A percentile compares a stretch with the other conserved stretches of the same genome.
These are phyloP conservation scores for Phycodurus eques DNA, from an alignment of 2,113 vertebrate species.

Conservation along the genomic window DNA sequence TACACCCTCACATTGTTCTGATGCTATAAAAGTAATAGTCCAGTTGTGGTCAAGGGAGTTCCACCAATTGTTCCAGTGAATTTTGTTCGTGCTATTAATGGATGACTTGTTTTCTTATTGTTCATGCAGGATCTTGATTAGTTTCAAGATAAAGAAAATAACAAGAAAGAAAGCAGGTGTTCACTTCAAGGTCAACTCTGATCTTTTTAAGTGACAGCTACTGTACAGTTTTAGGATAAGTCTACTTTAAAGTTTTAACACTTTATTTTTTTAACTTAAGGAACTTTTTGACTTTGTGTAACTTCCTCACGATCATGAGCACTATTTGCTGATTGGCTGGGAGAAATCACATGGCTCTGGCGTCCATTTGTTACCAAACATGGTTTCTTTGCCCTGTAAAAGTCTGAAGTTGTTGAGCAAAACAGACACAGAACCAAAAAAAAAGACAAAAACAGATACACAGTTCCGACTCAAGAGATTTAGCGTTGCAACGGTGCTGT, in stretches of 20 bases:
- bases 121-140: constrained; percentile 16
- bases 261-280: background rate
- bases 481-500: background rate
- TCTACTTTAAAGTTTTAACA: too few species aligned
- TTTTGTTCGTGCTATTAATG: constrained; percentile 25
- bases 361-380: background rate
- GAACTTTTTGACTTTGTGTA: background rate
- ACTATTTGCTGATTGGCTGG: background rate
- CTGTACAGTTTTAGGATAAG: background rate
- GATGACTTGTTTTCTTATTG: constrained; percentile 31
- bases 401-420: background rate
- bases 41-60: constrained; percentile 41
- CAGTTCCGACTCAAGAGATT: background rate
- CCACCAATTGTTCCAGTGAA: constrained; percentile 59
- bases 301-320: background rate
- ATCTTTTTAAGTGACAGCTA: background rate
- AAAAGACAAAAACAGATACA: background rate
- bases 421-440: background rate
- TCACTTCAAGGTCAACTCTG: background rate
- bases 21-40: constrained; percentile 1
- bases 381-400: background rate
- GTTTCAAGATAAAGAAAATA: background rate
- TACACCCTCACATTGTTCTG: constrained; percentile 35
- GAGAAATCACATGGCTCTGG: background rate
- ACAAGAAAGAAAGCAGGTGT: constrained; percentile 13